Conservation (phyloP, 2,888 invertebrate genomes). For the Agrotis puta region DNA sequence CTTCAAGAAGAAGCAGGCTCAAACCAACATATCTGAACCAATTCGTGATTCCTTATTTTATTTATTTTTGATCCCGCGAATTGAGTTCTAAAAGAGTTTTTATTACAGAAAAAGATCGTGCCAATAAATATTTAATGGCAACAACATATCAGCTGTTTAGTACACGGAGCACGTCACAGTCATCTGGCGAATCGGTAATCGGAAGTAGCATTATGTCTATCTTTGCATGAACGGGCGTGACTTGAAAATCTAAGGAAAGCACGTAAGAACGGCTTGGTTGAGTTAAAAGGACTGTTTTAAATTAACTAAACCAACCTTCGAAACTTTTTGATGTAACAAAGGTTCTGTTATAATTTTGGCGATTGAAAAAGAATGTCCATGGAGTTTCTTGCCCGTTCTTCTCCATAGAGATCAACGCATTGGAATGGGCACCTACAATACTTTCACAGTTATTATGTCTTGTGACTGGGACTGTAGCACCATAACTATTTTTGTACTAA, state of each 20-base stretch:
- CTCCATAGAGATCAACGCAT: no score
- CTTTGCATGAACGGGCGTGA: conserved; percentile 29
- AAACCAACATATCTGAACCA: background rate
- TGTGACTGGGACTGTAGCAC: no score
- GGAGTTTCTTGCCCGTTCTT: no score
- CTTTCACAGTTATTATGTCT: no score
- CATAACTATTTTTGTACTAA: no score
- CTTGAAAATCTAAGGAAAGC: background rate
- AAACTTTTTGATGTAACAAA: no score
- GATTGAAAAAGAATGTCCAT: no score
- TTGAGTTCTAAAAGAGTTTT: background rate
- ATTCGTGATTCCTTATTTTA: conserved; percentile 9
- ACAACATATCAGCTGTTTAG: conserved; percentile 6
- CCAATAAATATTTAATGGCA: background rate
- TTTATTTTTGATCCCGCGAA: background rate
- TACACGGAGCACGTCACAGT: conserved; percentile 28
- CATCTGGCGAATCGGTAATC: conserved; percentile 32
- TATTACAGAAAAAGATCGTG: conserved; percentile 8
- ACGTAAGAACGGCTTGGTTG: background rate
- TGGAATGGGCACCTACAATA: no score
- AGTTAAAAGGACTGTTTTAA: background rate
- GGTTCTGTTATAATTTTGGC: no score
- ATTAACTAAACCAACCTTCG: background rate
- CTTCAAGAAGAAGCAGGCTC: background rate
- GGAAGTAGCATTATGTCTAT: conserved; percentile 27